Evolutionary conservation across 2,888 invertebrate species (phyloP).

Genomic region (Chrysolina oricalcia): DNA sequence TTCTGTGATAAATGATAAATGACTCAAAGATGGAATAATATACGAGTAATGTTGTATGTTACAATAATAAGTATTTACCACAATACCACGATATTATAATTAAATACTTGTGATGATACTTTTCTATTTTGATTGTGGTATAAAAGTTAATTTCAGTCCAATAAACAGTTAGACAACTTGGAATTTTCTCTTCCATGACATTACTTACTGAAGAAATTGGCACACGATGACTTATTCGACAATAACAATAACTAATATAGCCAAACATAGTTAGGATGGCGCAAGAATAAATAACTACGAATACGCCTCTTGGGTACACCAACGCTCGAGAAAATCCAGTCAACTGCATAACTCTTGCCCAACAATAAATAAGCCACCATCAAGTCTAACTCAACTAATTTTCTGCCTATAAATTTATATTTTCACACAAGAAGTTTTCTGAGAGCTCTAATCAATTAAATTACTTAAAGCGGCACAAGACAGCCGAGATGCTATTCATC

Average conservation of each 20-base stretch:
- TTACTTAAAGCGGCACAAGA: constrained; percentile 55
- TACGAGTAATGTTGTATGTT: too few species aligned
- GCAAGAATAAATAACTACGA: constrained; percentile 55
- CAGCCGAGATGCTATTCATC: constrained; percentile 66
- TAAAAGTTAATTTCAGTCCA: too few species aligned
- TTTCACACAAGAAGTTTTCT: constrained; percentile 62
- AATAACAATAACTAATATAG: constrained; percentile 59
- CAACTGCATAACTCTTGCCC: constrained; percentile 39
- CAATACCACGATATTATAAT: too few species aligned
- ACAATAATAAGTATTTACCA: too few species aligned
- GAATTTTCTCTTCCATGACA: background rate
- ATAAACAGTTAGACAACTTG: background rate
- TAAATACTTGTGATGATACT: too few species aligned
- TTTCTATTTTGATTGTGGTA: too few species aligned
- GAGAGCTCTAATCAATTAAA: constrained; percentile 65
- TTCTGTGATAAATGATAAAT: too few species aligned
- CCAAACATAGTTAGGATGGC: constrained; percentile 52
- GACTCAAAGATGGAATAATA: too few species aligned
- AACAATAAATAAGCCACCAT: constrained; percentile 59
- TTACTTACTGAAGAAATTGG: constrained; percentile 33
- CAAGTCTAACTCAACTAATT: constrained; percentile 68
- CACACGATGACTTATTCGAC: constrained; percentile 54
- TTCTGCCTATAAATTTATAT: constrained; percentile 71
- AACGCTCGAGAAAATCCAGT: constrained; percentile 51
- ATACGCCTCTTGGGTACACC: constrained; percentile 55